Base-by-base conservation (phyloP, 2,888 invertebrate species). In the Zygaena filipendulae region DNA sequence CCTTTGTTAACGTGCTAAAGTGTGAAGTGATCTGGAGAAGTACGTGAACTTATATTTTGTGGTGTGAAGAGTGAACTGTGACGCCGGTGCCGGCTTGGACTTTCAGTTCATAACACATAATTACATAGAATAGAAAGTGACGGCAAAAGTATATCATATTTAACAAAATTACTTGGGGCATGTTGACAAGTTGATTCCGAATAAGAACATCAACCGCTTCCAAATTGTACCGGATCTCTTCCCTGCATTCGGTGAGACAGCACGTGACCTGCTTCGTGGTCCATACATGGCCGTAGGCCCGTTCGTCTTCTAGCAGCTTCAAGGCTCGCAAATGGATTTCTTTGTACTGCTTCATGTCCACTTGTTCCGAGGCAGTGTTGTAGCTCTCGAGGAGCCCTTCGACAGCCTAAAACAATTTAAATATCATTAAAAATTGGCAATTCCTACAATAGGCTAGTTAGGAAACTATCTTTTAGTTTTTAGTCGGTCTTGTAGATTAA, bases 171-270 rank as follows among this genome's bases (percentile, higher is more conserved):
- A 79, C 79, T 55, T 88, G 90, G n/a, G 85, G 86, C 44, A 95
- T 70, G 58, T 90, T 91, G 14, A 96, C 85, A 24, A 96, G 83
- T 32, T 91, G 90, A 24, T 88, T 86, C 36, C 92, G 85, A 35
- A 98, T 90, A 11, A 98, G 82, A 33, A 90, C 87, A 58, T 97
- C 96, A 2, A 97, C 87, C 0, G 94, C 95, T 45, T 97, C 97
- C 25, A 95, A 82, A 59, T 96, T 97, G 68, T 91, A 97, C 39
- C 91, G 86, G 33, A 88, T 84, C 30, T 97, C 96, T 38, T 95
- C 96, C 18, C 95, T 85, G 52, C 91, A 90, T 48, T 97, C 96
- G 2, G 90, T 88, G 40, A 96, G 80, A 53, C 84, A 93, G 72
- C 92, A 87, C 0, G 92, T 91, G 0, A 92, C 87, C 27, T 92